Base-by-base conservation (phyloP, 35 echinoderm and acorn worm genomes). In the Ptychodera flava region DNA sequence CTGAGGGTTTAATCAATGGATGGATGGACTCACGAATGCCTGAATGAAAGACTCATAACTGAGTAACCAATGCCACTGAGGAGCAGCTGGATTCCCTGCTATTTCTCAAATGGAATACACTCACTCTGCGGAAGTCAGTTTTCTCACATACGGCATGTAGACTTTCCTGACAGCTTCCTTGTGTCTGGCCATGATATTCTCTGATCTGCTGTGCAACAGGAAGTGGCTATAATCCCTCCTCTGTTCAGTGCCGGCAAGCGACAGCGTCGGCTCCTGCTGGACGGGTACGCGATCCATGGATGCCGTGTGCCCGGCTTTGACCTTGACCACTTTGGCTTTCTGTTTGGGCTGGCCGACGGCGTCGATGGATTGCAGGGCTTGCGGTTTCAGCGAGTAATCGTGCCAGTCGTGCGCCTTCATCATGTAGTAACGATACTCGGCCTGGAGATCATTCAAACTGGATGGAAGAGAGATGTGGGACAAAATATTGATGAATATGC, bases 211-310 rank as follows among this genome's bases (percentile, higher is more conserved):
- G 6, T 90, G 79, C 30, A 92, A 75, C 32, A 99, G 64, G 80
- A 88, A 99, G 79, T 92, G 90, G 1, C 90, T 90, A 33, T 99
- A 99, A 80, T 99, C 93, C 33, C 96, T 64, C 36, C 96, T 91
- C 84, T 99, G 96, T 76, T 99, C 90, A 0, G 94, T 82, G 15
- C 90, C 96, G 36, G 90, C 92, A 36, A 91, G 38, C 16, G 80
- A 88, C 0, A 99, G 88, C 16, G 83, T 84, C 0, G 78, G 35
- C 15, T 88, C 81, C 29, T 85, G 78, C 30, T 93, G 83, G n/a
- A 99, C 38, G 14, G 96, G 96, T 16, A 93, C 92, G 22, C 96
- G 77, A 0, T 80, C 38, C 38, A 83, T 90, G 15, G 96, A 92
- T 15, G 90, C 88, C 22, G 92, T 92, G 0, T 38, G 36, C 22